phyloP scores from a whole-genome alignment of 64 coral and sea anemone species.

The Trachythela sp. region DNA sequence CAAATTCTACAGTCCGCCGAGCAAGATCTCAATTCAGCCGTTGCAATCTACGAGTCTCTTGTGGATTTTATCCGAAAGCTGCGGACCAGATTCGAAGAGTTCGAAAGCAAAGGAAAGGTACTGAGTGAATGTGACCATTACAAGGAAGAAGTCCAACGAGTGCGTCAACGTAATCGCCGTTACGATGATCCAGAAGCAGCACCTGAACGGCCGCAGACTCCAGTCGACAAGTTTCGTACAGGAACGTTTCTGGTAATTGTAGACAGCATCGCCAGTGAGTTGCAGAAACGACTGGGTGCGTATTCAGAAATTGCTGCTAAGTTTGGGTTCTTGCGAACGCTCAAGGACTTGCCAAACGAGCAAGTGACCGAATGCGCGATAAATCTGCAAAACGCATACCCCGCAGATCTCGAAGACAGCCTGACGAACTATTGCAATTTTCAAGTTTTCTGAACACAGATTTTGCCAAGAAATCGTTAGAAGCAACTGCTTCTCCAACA shows the following conservation, averaged over 20 bases:
- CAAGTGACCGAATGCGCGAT: not conserved
- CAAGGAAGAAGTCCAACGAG: conserved; percentile 11
- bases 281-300: not conserved
- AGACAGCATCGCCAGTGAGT: conserved; percentile 10
- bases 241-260: too few relatives aligned
- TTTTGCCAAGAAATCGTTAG: too few relatives aligned
- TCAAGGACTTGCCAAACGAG: not conserved
- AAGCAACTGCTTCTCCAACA: too few relatives aligned
- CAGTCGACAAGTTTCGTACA: too few relatives aligned
- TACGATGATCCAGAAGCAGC: conserved; percentile 19
- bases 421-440: too few relatives aligned
- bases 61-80: conserved; percentile 10
- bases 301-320: conserved; percentile 19
- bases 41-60: conserved; percentile 24
- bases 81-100: conserved; percentile 12
- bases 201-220: conserved; percentile 22
- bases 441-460: too few relatives aligned
- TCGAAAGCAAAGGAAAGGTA: conserved; percentile 20
- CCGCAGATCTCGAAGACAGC: too few relatives aligned
- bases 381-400: not conserved
- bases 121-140: not conserved
- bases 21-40: conserved; percentile 10
- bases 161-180: conserved; percentile 17
- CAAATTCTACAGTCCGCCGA: conserved; percentile 12
- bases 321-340: conserved; percentile 2